These are phyloP conservation scores for Napeogenes inachia DNA, from an alignment of 2,888 invertebrate species.

Conservation along the genomic window DNA sequence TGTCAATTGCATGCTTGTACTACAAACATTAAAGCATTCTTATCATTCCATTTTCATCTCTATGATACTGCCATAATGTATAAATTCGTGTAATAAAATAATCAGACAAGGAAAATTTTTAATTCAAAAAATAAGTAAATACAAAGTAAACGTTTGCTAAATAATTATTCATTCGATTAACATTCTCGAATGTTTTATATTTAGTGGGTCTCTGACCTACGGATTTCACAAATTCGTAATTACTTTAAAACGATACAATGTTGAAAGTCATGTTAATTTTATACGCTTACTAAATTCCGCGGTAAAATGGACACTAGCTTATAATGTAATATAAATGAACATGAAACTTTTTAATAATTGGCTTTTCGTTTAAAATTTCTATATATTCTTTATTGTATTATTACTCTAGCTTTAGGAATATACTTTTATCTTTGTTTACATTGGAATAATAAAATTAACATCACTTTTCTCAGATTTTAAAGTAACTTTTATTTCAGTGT, in stretches of 20 bases:
- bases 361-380: no score
- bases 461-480: no score
- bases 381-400: no score
- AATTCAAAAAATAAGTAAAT: slow-evolving; percentile 30
- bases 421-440: no score
- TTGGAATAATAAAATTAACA: no score
- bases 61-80: slow-evolving; percentile 16
- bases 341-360: no score
- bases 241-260: neutral
- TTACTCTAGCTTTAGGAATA: no score
- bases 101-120: slow-evolving; percentile 30
- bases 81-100: slow-evolving; percentile 16
- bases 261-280: neutral
- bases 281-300: slow-evolving; percentile 4
- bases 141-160: slow-evolving; percentile 29
- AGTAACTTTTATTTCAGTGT: no score
- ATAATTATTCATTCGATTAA: slow-evolving; percentile 36
- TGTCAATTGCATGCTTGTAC: slow-evolving; percentile 37
- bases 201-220: slow-evolving; percentile 11
- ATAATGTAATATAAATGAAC: no score
- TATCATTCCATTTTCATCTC: slow-evolving; percentile 24
- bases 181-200: slow-evolving; percentile 25
- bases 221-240: neutral
- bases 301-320: neutral
- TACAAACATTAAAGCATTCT: slow-evolving; percentile 23